Conservation (phyloP, 2,797 vertebrate genomes). For the Hirundo rustica region DNA sequence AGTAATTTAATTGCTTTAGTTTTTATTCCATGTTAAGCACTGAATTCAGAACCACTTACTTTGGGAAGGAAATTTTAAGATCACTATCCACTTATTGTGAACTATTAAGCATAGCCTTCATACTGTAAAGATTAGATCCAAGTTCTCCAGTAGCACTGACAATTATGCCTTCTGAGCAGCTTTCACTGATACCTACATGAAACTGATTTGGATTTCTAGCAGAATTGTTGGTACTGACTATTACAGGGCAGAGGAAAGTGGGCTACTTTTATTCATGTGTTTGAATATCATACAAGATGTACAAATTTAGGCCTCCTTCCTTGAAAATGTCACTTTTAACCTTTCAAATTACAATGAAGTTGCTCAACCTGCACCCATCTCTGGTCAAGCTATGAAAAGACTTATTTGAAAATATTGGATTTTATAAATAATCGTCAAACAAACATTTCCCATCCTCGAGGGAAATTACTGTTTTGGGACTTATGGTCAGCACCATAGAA, state of each 20-base stretch:
- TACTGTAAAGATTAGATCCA: not conserved
- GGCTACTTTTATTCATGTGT: not conserved
- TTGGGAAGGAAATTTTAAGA: not conserved
- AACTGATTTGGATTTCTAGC: not conserved
- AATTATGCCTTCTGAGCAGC: not conserved
- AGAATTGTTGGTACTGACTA: not conserved
- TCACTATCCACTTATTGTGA: not conserved
- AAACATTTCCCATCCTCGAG: not conserved
- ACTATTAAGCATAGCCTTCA: not conserved
- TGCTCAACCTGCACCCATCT: not conserved
- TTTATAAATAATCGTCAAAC: not conserved
- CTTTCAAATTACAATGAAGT: not conserved
- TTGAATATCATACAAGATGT: not conserved
- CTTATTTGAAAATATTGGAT: not conserved
- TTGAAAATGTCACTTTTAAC: not conserved
- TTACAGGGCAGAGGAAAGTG: not conserved
- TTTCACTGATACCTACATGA: not conserved
- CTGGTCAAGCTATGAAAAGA: not conserved
- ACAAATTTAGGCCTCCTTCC: not conserved
- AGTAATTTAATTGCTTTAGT: slow-evolving; percentile 12
- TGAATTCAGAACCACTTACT: not conserved
- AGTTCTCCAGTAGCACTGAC: not conserved
- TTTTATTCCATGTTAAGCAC: not conserved
- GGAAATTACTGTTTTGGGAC: not conserved
- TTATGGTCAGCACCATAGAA: not conserved